phyloP scores from a whole-genome alignment of 2,888 invertebrate species.

The Rhorus exstirpatorius region DNA sequence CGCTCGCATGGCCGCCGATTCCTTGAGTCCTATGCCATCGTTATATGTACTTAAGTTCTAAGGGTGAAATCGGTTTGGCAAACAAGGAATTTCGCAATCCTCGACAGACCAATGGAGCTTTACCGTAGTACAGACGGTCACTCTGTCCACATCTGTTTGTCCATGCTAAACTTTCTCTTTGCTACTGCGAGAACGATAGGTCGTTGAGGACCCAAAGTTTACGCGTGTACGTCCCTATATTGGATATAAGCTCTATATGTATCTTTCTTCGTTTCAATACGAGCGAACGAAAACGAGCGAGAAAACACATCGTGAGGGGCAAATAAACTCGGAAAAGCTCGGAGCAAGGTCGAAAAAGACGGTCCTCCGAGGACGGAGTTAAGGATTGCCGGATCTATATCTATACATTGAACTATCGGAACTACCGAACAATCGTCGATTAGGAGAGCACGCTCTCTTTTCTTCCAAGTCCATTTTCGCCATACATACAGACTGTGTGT shows the following conservation, averaged over 20 bases:
- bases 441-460: constrained; percentile 55
- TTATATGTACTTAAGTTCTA: constrained; percentile 54
- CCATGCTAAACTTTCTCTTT: constrained; percentile 57
- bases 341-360: constrained; percentile 25
- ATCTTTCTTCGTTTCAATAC: constrained; percentile 7
- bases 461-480: constrained; percentile 22
- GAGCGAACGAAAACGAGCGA: constrained; percentile 48
- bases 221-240: constrained; percentile 6
- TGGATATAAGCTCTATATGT: constrained; percentile 3
- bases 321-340: constrained; percentile 19
- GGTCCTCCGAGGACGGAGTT: constrained; percentile 34
- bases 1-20: constrained; percentile 19
- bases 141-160: constrained; percentile 52
- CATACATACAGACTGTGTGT: not conserved
- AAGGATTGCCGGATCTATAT: constrained; percentile 37
- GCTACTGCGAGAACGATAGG: constrained; percentile 22
- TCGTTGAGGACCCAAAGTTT: constrained; percentile 27
- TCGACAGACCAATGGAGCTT: constrained; percentile 47
- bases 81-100: constrained; percentile 68
- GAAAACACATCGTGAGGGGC: constrained; percentile 58
- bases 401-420: constrained; percentile 57
- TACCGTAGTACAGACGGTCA: constrained; percentile 21
- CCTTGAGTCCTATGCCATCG: constrained; percentile 14
- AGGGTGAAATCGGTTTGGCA: constrained; percentile 65
- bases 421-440: constrained; percentile 70